phyloP scores from a whole-genome alignment of 2,888 invertebrate species.

The Apoderus coryli region DNA sequence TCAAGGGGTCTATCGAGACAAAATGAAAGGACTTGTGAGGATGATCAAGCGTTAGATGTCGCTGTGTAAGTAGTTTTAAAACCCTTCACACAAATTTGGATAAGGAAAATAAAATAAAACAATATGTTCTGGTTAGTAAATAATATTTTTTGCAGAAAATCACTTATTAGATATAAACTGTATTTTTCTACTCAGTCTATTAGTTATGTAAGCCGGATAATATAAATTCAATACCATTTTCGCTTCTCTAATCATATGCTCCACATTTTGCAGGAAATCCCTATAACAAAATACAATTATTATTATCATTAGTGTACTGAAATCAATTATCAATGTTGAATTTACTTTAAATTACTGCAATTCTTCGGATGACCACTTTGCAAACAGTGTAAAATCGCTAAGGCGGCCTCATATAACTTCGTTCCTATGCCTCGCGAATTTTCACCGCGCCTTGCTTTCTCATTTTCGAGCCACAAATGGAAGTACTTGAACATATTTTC shows the following conservation, averaged over 20 bases:
- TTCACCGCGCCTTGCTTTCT: constrained; percentile 23
- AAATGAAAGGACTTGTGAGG: no score
- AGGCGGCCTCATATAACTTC: constrained; percentile 25
- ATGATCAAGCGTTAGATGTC: no score
- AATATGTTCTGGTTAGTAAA: constrained; percentile 1
- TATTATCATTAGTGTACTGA: constrained; percentile 1
- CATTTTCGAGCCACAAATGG: constrained; percentile 25
- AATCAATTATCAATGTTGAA: no score
- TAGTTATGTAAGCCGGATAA: constrained; percentile 25
- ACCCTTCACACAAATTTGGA: no score
- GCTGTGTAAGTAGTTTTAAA: no score
- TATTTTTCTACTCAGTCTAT: constrained; percentile 25
- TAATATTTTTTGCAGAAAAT: constrained; percentile 15
- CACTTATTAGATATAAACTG: constrained; percentile 26
- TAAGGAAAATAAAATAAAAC: no score
- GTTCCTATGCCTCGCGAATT: constrained; percentile 24
- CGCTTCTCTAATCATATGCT: constrained; percentile 25
- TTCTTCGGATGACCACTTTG: constrained; percentile 24
- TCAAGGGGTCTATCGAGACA: no score
- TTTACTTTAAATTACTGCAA: constrained; percentile 25
- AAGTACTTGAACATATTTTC: constrained; percentile 27
- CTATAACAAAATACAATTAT: constrained; percentile 17
- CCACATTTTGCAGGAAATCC: constrained; percentile 23
- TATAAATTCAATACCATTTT: constrained; percentile 25
- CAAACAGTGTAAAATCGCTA: constrained; percentile 24